Percentiles rank a stretch among this genome's conserved stretches.
phyloP scores from a whole-genome alignment of 2,113 vertebrate species.

The Sinosuthora webbiana region DNA sequence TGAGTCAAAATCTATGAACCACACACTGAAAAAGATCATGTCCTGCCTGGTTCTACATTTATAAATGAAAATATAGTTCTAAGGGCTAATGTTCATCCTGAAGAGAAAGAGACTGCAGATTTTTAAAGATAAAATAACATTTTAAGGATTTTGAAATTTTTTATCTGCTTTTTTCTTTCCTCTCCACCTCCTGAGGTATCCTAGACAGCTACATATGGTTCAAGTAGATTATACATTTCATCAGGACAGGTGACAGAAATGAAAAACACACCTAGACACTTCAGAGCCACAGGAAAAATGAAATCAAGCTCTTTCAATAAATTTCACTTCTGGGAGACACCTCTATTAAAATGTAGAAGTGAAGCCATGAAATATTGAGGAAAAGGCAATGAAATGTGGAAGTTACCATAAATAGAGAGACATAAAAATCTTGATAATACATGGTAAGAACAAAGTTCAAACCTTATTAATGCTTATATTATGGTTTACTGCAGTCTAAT shows the following conservation, averaged over 20 bases:
- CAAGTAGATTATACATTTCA: not conserved
- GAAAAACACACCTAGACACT: not conserved
- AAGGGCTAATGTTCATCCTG: not conserved
- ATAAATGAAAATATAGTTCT: not conserved
- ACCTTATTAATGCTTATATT: not conserved
- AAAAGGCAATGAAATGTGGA: conserved; percentile 35
- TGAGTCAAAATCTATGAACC: not conserved
- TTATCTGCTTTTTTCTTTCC: not conserved
- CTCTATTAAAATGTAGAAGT: conserved; percentile 25
- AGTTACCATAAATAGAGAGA: not conserved
- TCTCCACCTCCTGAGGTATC: not conserved
- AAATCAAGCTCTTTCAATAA: conserved; percentile 34
- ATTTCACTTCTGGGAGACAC: conserved; percentile 33
- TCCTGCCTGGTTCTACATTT: not conserved
- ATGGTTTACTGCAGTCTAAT: not conserved
- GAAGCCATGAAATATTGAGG: conserved; percentile 19
- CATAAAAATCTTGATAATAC: conserved; percentile 18
- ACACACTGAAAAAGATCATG: not conserved
- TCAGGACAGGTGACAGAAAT: conserved; percentile 21
- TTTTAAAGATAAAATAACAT: not conserved
- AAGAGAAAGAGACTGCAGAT: not conserved
- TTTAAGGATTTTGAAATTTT: not conserved
- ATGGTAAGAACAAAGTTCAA: not conserved
- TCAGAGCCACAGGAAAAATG: not conserved
- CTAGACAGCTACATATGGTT: not conserved